Conservation (phyloP, 2,888 invertebrate genomes). For the Metallyticus violacea region DNA sequence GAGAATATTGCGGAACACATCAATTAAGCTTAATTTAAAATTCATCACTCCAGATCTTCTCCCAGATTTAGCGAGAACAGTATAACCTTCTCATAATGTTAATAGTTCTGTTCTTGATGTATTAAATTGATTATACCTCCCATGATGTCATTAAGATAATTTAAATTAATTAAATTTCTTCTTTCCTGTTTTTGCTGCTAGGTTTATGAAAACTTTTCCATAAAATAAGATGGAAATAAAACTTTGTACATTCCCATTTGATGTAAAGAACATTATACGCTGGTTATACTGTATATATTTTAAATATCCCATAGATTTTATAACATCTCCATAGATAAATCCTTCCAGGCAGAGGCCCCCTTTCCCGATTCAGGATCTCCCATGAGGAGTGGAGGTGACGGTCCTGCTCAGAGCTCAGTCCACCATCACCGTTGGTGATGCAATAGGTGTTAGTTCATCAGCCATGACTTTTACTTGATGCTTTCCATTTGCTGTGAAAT, state of each 20-base stretch:
- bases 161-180: neutral
- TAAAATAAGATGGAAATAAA: neutral
- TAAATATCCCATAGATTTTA: neutral
- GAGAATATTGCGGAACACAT: neutral
- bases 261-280: neutral
- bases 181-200: neutral
- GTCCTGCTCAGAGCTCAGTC: neutral
- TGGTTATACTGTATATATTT: constrained; percentile 1
- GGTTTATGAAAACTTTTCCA: neutral
- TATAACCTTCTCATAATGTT: neutral
- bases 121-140: neutral
- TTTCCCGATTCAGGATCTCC: neutral
- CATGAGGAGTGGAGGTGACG: neutral
- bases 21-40: neutral
- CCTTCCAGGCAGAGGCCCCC: neutral
- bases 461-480: constrained; percentile 63
- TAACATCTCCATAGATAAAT: neutral
- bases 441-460: constrained; percentile 44
- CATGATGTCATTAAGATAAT: neutral
- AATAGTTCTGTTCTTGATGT: neutral
- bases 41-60: neutral
- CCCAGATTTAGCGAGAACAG: neutral
- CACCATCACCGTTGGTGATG: constrained; percentile 28
- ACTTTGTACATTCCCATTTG: neutral
- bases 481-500: constrained; percentile 85